A percentile compares a stretch with the other conserved stretches of the same genome.
Conservation (phyloP, 2,113 vertebrate species). For the Pontoporia blainvillei region DNA sequence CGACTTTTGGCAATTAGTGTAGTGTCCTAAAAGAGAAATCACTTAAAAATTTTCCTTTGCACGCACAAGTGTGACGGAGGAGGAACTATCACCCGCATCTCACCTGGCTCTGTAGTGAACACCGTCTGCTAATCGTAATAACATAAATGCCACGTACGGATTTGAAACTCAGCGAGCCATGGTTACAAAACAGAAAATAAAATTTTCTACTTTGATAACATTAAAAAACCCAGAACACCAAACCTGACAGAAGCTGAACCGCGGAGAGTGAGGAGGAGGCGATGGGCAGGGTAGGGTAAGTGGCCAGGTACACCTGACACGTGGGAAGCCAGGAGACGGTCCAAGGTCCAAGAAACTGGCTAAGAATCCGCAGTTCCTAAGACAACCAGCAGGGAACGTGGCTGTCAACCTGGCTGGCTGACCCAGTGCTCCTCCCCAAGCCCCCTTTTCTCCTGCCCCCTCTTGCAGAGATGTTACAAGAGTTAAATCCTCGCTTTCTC, state of each 20-base stretch:
- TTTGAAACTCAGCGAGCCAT: not conserved
- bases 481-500: not conserved
- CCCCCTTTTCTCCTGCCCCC: not conserved
- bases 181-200: not conserved
- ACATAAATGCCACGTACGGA: fast-evolving
- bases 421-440: fast-evolving
- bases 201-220: not conserved
- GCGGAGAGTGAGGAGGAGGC: not conserved
- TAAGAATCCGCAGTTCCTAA: too few species aligned
- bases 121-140: fast-evolving
- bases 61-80: fast-evolving
- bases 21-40: fast-evolving
- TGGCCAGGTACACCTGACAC: too few species aligned
- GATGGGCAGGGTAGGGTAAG: not conserved
- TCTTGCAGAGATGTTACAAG: fast-evolving
- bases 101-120: not conserved
- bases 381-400: not conserved
- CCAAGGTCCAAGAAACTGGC: not conserved
- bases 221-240: not conserved
- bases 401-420: not conserved
- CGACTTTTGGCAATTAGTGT: fast-evolving
- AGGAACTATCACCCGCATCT: not conserved
- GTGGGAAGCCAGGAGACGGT: not conserved
- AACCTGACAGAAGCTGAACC: not conserved
- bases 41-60: fast-evolving